Evolutionary conservation across 2,797 vertebrate species (phyloP), one percentile per base, ranked within the genome.

Genomic region (Phoebastria nigripes): DNA sequence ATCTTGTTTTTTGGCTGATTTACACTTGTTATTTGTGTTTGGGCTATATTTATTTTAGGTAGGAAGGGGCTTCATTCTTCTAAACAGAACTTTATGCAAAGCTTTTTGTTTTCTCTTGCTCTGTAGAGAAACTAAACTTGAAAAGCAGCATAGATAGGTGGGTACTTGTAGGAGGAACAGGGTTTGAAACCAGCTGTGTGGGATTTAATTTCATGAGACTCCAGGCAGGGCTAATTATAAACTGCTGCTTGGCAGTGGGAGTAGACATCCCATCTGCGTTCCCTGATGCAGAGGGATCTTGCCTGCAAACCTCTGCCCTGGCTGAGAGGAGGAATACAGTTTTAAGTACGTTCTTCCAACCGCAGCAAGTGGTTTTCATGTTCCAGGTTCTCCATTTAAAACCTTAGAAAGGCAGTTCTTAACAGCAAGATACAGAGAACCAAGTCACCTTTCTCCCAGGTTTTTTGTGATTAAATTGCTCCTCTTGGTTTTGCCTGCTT

Each of bases 151-250:
- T 44, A 0, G 0, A 17, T 49, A 69, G 25, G 37, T 92, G 16
- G 31, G 35, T 58, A 52, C n/a, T 56, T 88, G 11, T 21, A 49
- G 28, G 63, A 84, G 42, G 54, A 19, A 56, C n/a, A 41, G 29
- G 20, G 7, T 72, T 84, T 69, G 62, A 69, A 69, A 94, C 24
- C 58, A 84, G 14, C 58, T 49, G 41, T 28, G 56, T 59, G 78
- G 39, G n/a, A 61, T 92, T 94, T 73, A 88, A 90, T 84, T 87
- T 84, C 58, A 41, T 17, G 29, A 88, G 70, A 28, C 62, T 88
- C 87, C 71, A 73, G 85, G 69, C 87, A 94, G 55, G 33, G 66
- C 86, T 97, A 88, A 94, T 95, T 95, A 84, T 94, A 95, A 95
- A 83, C 61, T 51, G 81, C 66, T 95, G 70, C 67, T 87, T 94